Percentiles rank a stretch among this genome's conserved stretches.
phyloP scores from a whole-genome alignment of 2,113 vertebrate species.

The Ophiodon elongatus region DNA sequence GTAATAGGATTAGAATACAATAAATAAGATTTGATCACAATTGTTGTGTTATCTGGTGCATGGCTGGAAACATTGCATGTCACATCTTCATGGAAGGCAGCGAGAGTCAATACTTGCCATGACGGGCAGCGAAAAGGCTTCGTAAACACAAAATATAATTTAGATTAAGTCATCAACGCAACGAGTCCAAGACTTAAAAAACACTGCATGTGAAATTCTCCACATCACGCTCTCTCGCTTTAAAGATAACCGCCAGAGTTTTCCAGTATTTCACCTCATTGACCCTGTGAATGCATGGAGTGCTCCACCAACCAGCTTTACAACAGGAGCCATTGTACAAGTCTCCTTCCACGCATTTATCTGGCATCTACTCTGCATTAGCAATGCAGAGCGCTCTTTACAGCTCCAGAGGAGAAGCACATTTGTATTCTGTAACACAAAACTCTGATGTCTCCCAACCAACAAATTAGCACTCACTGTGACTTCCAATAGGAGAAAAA shows the following conservation, averaged over 20 bases:
- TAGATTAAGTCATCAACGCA: conserved; percentile 64
- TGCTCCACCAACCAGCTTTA: conserved; percentile 59
- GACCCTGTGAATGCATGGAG: conserved; percentile 71
- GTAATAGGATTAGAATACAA: conserved; percentile 70
- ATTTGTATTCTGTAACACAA: conserved; percentile 76
- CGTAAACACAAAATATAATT: conserved; percentile 76
- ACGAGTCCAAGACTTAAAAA: conserved; percentile 48
- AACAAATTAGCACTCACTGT: conserved; percentile 72
- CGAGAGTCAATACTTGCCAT: conserved; percentile 59
- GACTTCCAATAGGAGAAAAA: conserved; percentile 60
- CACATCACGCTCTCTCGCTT: conserved; percentile 60
- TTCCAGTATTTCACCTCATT: conserved; percentile 71
- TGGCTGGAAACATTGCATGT: conserved; percentile 60
- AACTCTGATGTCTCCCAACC: conserved; percentile 68
- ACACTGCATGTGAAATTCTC: conserved; percentile 62
- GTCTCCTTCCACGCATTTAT: conserved; percentile 73
- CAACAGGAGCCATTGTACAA: conserved; percentile 76
- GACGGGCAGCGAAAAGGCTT: conserved; percentile 60
- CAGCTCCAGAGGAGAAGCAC: conserved; percentile 63
- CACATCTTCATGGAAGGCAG: conserved; percentile 71
- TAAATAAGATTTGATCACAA: conserved; percentile 76
- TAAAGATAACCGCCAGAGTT: conserved; percentile 53
- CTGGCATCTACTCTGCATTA: conserved; percentile 72
- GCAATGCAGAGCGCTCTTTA: conserved; percentile 71
- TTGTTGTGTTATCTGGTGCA: conserved; percentile 60